Conservation (phyloP, 2,888 invertebrate species). For the Lasioglossum villosulum region DNA sequence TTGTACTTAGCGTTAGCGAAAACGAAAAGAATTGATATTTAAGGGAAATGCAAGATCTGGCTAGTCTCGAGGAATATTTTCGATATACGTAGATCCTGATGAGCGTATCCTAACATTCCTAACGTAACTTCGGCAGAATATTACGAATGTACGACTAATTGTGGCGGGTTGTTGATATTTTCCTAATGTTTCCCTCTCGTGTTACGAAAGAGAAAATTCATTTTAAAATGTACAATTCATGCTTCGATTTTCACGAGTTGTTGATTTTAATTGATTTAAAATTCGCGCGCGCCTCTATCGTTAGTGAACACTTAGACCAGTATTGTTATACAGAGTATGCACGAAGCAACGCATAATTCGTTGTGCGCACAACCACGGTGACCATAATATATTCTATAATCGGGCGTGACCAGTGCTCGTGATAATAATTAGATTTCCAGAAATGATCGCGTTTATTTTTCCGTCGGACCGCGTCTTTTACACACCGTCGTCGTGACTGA, state of each 20-base stretch:
- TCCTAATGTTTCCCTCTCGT: slow-evolving; percentile 65
- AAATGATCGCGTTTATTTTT: slow-evolving; percentile 64
- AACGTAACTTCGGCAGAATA: slow-evolving; percentile 6
- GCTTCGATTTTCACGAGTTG: slow-evolving; percentile 16
- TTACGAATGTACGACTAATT: slow-evolving; percentile 4
- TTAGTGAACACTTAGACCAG: slow-evolving; percentile 41
- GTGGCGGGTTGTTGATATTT: slow-evolving; percentile 59
- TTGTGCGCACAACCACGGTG: slow-evolving; percentile 52
- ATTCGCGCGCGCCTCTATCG: slow-evolving; percentile 24
- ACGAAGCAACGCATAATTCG: slow-evolving; percentile 39
- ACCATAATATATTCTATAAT: slow-evolving; percentile 39
- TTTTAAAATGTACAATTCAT: slow-evolving; percentile 58
- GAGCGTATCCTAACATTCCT: slow-evolving; percentile 4
- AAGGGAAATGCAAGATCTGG: slow-evolving; percentile 21
- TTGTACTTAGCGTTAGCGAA: slow-evolving; percentile 37
- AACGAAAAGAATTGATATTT: slow-evolving; percentile 29
- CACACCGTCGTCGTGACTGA: slow-evolving; percentile 44
- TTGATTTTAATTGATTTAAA: slow-evolving; percentile 24
- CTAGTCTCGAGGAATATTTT: slow-evolving; percentile 20
- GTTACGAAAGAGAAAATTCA: slow-evolving; percentile 30
- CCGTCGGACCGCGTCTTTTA: slow-evolving; percentile 55
- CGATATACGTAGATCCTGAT: neutral
- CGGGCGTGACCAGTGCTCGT: slow-evolving; percentile 34
- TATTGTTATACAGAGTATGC: slow-evolving; percentile 55
- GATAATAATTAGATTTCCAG: slow-evolving; percentile 59